Percentiles rank a stretch among this genome's conserved stretches.
These are phyloP conservation scores for Mungos mungo DNA, from an alignment of 2,113 vertebrate species.

Conservation along the genomic window DNA sequence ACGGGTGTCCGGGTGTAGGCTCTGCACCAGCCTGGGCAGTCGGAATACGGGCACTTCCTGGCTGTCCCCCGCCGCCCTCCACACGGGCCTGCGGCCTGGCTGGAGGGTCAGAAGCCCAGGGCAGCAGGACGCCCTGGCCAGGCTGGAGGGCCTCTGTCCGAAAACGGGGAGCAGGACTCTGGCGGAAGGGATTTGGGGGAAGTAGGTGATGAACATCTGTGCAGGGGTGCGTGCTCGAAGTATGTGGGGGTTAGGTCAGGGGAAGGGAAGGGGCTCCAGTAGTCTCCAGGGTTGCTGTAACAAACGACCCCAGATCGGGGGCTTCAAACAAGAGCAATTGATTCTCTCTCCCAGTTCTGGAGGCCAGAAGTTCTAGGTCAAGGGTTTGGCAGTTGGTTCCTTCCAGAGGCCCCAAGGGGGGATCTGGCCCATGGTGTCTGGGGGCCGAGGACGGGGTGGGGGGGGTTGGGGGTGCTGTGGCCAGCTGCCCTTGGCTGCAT, in stretches of 20 bases:
- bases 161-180: background rate
- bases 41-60: background rate
- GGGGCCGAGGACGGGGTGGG: too few relatives aligned
- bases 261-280: background rate
- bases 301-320: background rate
- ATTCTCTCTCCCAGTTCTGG: background rate
- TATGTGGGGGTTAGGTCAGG: background rate
- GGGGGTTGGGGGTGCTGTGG: too few relatives aligned
- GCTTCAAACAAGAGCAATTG: background rate
- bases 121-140: background rate
- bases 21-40: background rate
- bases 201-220: rapidly evolving
- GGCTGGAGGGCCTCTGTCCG: background rate
- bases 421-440: background rate
- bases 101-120: background rate
- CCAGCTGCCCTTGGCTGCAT: rapidly evolving
- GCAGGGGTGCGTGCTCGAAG: background rate
- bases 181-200: background rate
- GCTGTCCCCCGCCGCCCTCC: background rate
- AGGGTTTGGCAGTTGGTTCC: background rate
- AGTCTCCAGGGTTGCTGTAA: background rate
- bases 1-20: background rate
- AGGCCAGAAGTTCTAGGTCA: background rate
- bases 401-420: background rate
- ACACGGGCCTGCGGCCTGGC: background rate